Conservation (phyloP, 2,797 vertebrate genomes). For the Fundulus diaphanus region DNA sequence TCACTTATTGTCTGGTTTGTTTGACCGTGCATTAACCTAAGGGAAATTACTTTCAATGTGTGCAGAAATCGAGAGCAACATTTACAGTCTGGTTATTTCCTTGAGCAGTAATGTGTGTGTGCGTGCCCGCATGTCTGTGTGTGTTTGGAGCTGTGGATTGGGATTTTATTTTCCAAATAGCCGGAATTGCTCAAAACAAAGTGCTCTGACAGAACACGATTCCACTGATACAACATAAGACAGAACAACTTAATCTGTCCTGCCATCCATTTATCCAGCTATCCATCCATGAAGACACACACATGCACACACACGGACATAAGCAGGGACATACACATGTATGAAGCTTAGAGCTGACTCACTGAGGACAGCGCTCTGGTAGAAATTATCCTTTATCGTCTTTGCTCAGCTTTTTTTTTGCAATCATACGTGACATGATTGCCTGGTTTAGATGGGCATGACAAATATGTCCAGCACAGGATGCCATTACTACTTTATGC, state of each 20-base stretch:
- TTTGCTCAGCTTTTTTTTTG: conserved; percentile 58
- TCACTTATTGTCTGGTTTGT: not conserved
- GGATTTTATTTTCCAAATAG: conserved; percentile 36
- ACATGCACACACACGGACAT: not conserved
- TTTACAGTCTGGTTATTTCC: conserved; percentile 11
- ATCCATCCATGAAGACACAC: conserved; percentile 31
- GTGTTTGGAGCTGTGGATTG: conserved; percentile 13
- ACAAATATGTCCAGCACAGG: conserved; percentile 49
- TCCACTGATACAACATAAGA: conserved; percentile 42
- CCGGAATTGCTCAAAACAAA: conserved; percentile 22
- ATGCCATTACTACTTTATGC: conserved; percentile 38
- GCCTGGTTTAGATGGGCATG: conserved; percentile 52
- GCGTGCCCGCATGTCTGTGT: not conserved
- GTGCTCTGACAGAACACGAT: conserved; percentile 35
- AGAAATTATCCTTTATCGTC: conserved; percentile 66
- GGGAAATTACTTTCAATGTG: conserved; percentile 22
- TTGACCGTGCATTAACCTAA: not conserved
- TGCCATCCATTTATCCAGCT: conserved; percentile 45
- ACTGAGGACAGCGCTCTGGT: conserved; percentile 43
- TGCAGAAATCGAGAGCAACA: conserved; percentile 29
- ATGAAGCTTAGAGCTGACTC: conserved; percentile 57
- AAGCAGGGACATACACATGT: conserved; percentile 6
- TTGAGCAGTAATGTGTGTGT: not conserved
- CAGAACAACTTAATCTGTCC: conserved; percentile 51
- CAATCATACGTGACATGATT: conserved; percentile 60